Conservation (phyloP, 2,888 invertebrate species). For the Caradrina clavipalpis region DNA sequence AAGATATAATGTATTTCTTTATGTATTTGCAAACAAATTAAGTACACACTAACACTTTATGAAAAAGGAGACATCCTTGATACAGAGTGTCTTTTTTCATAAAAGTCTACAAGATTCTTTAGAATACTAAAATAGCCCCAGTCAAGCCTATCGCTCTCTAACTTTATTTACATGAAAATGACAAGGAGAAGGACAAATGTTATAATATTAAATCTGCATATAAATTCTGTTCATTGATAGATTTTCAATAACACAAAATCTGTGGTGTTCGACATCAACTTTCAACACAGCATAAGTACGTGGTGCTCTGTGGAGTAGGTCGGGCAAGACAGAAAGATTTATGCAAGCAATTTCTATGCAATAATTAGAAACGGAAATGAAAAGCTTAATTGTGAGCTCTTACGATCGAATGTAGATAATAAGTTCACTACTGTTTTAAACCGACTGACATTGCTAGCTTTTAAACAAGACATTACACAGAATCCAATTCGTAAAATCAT, state of each 20-base stretch:
- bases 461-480: conserved; percentile 30
- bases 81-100: background rate
- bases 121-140: background rate
- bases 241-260: background rate
- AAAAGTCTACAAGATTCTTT: background rate
- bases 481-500: conserved; percentile 37
- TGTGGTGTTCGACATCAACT: background rate
- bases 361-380: conserved; percentile 4
- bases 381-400: conserved; percentile 4
- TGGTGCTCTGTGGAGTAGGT: background rate
- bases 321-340: background rate
- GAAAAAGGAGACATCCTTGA: background rate
- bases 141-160: background rate
- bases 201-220: background rate
- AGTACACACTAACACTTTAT: background rate
- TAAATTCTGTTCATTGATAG: too few species aligned
- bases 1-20: background rate
- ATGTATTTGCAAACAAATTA: background rate
- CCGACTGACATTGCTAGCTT: background rate
- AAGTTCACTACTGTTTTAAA: conserved; percentile 1
- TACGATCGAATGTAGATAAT: conserved; percentile 2
- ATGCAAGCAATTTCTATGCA: conserved; percentile 5
- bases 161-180: background rate
- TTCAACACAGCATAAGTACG: background rate
- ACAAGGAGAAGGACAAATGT: conserved; percentile 1